Conservation (phyloP, 2,113 vertebrate species). For the Meles meles region DNA sequence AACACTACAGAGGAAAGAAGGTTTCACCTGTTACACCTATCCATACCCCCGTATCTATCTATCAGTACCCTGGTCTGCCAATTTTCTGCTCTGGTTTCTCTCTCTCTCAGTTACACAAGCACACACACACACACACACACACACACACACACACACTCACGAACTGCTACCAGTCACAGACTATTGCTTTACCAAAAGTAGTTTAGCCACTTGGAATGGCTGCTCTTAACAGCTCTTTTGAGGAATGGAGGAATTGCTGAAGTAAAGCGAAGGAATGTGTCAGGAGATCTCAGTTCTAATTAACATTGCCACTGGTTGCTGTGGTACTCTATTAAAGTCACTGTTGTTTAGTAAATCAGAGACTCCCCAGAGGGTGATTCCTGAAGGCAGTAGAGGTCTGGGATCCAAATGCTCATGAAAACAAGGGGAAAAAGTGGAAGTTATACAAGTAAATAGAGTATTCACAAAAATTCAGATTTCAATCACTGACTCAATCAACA, state of each 20-base stretch:
- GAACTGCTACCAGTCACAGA: background rate
- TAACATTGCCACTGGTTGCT: constrained; percentile 45
- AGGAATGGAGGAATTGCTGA: constrained; percentile 52
- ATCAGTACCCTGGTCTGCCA: background rate
- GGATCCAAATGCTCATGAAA: background rate
- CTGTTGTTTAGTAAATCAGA: constrained; percentile 51
- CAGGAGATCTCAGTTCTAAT: constrained; percentile 71
- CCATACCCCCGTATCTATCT: background rate
- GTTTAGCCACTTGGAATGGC: constrained; percentile 44
- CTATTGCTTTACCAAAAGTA: constrained; percentile 36
- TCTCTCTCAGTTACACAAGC: background rate
- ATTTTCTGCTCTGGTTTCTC: background rate
- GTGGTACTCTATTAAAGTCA: constrained; percentile 59
- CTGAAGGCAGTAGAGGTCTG: background rate
- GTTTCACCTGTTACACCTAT: too few relatives aligned
- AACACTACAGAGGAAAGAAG: background rate
- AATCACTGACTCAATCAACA: background rate
- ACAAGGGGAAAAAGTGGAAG: constrained; percentile 7
- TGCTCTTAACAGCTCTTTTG: constrained; percentile 61
- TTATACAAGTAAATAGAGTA: background rate
- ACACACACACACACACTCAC: background rate
- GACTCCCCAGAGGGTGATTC: constrained; percentile 36
- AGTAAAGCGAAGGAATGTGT: constrained; percentile 50
- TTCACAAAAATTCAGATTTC: constrained; percentile 21
- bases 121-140: background rate